A percentile compares a stretch with the other conserved stretches of the same genome.
Conservation (phyloP, 2,888 invertebrate genomes). For the Phragmatobia fuliginosa region DNA sequence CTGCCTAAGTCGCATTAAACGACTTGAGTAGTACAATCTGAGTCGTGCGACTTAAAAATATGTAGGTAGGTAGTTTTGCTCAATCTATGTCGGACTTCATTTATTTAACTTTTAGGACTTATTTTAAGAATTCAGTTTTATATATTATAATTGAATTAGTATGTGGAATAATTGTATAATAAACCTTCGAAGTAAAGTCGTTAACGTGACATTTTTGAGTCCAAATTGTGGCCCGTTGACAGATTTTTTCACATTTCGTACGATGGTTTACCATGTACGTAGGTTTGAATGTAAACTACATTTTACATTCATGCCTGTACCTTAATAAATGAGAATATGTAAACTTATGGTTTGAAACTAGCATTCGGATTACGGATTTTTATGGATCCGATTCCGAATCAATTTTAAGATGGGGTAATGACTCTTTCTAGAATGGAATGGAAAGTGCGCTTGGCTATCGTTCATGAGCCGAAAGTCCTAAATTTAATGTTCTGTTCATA, state of each 20-base stretch:
- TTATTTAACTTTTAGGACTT: neutral
- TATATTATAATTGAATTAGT: neutral
- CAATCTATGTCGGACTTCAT: neutral
- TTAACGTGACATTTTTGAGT: constrained; percentile 32
- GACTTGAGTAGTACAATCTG: constrained; percentile 2
- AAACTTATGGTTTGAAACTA: constrained; percentile 45
- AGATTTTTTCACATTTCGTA: constrained; percentile 53
- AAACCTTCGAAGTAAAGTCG: constrained; percentile 10
- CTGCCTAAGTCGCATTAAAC: neutral
- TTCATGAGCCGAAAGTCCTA: constrained; percentile 26
- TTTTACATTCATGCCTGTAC: constrained; percentile 34
- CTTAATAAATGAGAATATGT: constrained; percentile 28
- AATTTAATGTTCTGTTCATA: constrained; percentile 35
- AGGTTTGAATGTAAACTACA: constrained; percentile 34
- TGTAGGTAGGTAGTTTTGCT: constrained; percentile 1
- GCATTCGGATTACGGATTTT: constrained; percentile 2
- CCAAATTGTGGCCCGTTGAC: constrained; percentile 48
- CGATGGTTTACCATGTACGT: constrained; percentile 47
- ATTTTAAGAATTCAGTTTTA: neutral
- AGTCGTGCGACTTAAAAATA: neutral
- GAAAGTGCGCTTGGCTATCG: constrained; percentile 39
- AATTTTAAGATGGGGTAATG: constrained; percentile 10
- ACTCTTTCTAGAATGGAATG: constrained; percentile 5
- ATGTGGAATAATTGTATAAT: neutral
- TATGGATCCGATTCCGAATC: neutral